phyloP scores from a whole-genome alignment of 1,140 invertebrate species.

The Diploscapter pachys region DNA sequence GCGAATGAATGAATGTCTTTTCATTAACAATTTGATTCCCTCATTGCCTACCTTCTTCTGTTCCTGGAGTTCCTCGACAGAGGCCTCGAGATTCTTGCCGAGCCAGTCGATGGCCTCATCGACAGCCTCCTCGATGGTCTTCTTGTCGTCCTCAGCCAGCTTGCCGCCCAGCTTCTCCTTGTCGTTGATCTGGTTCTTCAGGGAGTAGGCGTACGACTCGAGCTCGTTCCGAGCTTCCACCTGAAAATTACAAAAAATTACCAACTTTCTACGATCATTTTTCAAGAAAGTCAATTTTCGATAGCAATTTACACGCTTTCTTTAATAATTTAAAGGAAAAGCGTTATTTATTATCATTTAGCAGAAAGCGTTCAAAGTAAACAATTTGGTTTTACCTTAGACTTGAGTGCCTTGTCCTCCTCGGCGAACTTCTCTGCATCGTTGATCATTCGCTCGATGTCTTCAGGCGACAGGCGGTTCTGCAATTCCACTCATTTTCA shows the following conservation, averaged over 20 bases:
- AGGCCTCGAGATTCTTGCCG: conserved; percentile 81
- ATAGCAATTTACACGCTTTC: too few relatives aligned
- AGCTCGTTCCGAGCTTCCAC: conserved; percentile 88
- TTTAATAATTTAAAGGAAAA: too few relatives aligned
- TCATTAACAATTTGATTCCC: neutral
- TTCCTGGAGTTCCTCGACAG: conserved; percentile 86
- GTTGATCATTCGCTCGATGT: conserved; percentile 96
- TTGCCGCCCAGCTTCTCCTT: conserved; percentile 98
- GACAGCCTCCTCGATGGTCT: conserved; percentile 86
- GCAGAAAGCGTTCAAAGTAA: neutral
- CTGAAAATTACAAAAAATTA: conserved; percentile 59
- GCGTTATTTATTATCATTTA: too few relatives aligned
- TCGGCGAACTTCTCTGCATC: conserved; percentile 97
- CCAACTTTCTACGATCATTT: neutral
- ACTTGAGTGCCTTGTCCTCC: conserved; percentile 95
- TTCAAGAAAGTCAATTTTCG: too few relatives aligned
- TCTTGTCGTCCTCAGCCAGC: conserved; percentile 81
- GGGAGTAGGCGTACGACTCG: conserved; percentile 92
- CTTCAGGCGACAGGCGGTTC: conserved; percentile 89
- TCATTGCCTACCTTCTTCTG: conserved; percentile 75
- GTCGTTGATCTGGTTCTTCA: conserved; percentile 93
- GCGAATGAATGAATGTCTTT: neutral
- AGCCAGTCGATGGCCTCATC: conserved; percentile 97
- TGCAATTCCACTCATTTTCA: too few relatives aligned
- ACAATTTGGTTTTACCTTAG: conserved; percentile 62